phyloP scores from a whole-genome alignment of 2,888 invertebrate genomes.

The Xanthorhoe designata region DNA sequence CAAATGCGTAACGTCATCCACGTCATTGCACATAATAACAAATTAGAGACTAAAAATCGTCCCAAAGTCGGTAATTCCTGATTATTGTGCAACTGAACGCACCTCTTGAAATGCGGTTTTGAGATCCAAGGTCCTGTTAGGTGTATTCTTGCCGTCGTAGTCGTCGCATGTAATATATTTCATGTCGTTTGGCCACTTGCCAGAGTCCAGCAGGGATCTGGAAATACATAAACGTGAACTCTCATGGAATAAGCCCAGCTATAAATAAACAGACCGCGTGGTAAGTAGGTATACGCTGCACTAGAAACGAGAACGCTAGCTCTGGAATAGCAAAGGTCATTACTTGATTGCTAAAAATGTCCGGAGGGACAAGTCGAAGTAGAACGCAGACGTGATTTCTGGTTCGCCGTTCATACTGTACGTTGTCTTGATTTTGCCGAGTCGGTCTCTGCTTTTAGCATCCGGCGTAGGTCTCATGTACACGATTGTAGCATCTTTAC shows the following conservation, averaged over 20 bases:
- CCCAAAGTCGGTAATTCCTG: not conserved
- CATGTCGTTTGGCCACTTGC: constrained; percentile 90
- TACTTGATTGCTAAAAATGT: constrained; percentile 91
- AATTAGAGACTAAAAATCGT: not conserved
- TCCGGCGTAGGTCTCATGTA: constrained; percentile 90
- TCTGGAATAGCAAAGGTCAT: constrained; percentile 70
- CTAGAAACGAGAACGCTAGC: constrained; percentile 61
- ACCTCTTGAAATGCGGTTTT: constrained; percentile 89
- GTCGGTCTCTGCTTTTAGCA: constrained; percentile 88
- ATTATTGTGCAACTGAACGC: constrained; percentile 51
- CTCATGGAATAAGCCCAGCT: constrained; percentile 74
- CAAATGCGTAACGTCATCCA: constrained; percentile 5
- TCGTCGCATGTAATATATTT: constrained; percentile 92
- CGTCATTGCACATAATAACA: not conserved
- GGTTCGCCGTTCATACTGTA: constrained; percentile 90
- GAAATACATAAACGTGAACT: constrained; percentile 75
- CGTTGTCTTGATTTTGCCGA: constrained; percentile 89
- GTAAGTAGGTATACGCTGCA: constrained; percentile 64
- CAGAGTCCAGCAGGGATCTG: constrained; percentile 89
- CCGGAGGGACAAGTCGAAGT: constrained; percentile 93
- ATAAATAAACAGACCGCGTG: constrained; percentile 71
- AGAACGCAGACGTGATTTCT: constrained; percentile 93
- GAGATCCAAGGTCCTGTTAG: constrained; percentile 90
- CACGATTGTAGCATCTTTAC: constrained; percentile 91
- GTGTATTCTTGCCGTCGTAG: constrained; percentile 91